Evolutionary conservation across 2,888 invertebrate species (phyloP).

Genomic region (Malachius bipustulatus): DNA sequence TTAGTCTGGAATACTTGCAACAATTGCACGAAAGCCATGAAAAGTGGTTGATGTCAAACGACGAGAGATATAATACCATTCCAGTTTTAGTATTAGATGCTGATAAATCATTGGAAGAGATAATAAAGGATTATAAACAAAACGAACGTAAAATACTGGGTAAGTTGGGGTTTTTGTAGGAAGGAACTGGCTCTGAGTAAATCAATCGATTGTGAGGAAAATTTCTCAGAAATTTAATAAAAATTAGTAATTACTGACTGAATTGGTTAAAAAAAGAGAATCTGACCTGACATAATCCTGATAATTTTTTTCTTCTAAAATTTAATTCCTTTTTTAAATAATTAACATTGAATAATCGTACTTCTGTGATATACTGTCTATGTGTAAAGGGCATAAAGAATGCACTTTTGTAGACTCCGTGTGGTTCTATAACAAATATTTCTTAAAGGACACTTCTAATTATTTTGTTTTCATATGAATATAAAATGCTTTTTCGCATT

Average conservation of each 20-base stretch:
- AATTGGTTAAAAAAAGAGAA: slow-evolving; percentile 3
- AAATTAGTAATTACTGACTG: slow-evolving; percentile 8
- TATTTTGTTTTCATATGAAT: too few species aligned
- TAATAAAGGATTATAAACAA: slow-evolving; percentile 50
- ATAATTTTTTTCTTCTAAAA: too few species aligned
- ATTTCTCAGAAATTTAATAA: neutral
- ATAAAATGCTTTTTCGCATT: too few species aligned
- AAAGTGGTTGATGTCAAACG: slow-evolving; percentile 48
- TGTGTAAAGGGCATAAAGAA: too few species aligned
- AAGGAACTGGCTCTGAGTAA: neutral
- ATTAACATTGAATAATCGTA: too few species aligned
- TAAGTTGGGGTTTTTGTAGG: slow-evolving; percentile 12
- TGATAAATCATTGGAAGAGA: slow-evolving; percentile 51
- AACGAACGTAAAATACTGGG: slow-evolving; percentile 45
- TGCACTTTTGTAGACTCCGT: too few species aligned
- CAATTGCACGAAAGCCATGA: slow-evolving; percentile 68
- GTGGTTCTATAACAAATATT: too few species aligned
- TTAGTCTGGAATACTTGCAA: slow-evolving; percentile 69
- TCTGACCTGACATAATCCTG: too few species aligned
- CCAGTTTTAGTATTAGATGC: slow-evolving; percentile 55
- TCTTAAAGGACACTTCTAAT: too few species aligned
- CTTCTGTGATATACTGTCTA: too few species aligned
- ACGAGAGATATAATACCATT: slow-evolving; percentile 30
- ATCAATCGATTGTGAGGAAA: slow-evolving; percentile 6
- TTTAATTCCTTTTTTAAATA: too few species aligned